Conservation (phyloP, 2,888 invertebrate species). For the Hydroisotoma schaefferi region DNA sequence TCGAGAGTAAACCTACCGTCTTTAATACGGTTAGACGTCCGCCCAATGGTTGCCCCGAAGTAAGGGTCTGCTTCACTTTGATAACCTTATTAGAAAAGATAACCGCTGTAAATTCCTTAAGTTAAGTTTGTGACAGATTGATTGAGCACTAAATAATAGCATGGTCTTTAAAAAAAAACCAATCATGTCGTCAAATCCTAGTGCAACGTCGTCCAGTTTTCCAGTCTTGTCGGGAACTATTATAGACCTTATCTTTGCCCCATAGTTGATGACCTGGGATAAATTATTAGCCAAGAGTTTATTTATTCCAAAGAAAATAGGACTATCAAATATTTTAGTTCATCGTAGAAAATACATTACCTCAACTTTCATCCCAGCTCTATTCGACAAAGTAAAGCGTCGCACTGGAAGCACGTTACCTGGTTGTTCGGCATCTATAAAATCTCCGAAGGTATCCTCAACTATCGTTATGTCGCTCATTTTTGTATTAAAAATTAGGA, state of each 20-base stretch:
- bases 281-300: too few species aligned
- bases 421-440: constrained; percentile 52
- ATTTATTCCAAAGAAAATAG: too few species aligned
- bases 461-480: constrained; percentile 66
- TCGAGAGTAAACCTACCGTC: constrained; percentile 68
- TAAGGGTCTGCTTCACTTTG: constrained; percentile 75
- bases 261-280: constrained; percentile 73
- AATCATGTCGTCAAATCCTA: constrained; percentile 76
- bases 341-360: too few species aligned
- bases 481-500: background rate
- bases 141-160: constrained; percentile 54
- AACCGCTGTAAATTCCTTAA: constrained; percentile 61
- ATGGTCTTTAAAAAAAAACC: constrained; percentile 59
- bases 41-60: constrained; percentile 82
- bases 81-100: too few species aligned
- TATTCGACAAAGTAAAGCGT: too few species aligned
- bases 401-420: too few species aligned
- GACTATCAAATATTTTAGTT: too few species aligned
- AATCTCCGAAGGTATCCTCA: constrained; percentile 58
- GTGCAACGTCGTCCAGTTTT: constrained; percentile 67
- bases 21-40: constrained; percentile 77
- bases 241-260: constrained; percentile 75
- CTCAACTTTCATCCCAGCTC: too few species aligned
- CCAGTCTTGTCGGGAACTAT: constrained; percentile 71
- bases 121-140: background rate